Evolutionary conservation across 2,113 vertebrate species (phyloP).

Genomic region (Cottus gobio): DNA sequence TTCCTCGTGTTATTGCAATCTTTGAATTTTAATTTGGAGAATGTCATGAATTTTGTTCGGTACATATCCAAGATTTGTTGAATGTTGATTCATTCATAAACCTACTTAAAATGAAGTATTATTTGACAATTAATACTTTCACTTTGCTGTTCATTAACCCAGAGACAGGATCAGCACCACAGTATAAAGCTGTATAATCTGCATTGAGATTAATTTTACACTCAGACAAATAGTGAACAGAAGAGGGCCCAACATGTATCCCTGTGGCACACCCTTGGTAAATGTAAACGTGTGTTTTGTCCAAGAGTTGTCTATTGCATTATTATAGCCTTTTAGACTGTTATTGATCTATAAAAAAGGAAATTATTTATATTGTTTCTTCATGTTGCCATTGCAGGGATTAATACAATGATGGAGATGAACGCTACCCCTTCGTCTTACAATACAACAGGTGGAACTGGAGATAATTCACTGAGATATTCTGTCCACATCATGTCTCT

Average conservation of each 20-base stretch:
- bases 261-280: not conserved
- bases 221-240: not conserved
- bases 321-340: not conserved
- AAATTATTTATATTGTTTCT: not conserved
- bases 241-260: not conserved
- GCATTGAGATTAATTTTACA: not conserved
- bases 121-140: not conserved
- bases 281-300: not conserved
- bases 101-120: not conserved
- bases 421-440: not conserved
- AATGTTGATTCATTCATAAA: not conserved
- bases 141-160: not conserved
- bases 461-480: conserved; percentile 37
- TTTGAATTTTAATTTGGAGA: not conserved
- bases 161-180: not conserved
- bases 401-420: conserved; percentile 4
- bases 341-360: not conserved
- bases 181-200: not conserved
- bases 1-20: not conserved
- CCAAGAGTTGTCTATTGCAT: not conserved
- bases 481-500: conserved; percentile 76
- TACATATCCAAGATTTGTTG: not conserved
- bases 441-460: not conserved
- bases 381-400: conserved; percentile 12
- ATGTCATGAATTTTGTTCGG: not conserved